These are phyloP conservation scores for Ooceraea biroi DNA, from an alignment of 1,140 invertebrate species.

Conservation along the genomic window DNA sequence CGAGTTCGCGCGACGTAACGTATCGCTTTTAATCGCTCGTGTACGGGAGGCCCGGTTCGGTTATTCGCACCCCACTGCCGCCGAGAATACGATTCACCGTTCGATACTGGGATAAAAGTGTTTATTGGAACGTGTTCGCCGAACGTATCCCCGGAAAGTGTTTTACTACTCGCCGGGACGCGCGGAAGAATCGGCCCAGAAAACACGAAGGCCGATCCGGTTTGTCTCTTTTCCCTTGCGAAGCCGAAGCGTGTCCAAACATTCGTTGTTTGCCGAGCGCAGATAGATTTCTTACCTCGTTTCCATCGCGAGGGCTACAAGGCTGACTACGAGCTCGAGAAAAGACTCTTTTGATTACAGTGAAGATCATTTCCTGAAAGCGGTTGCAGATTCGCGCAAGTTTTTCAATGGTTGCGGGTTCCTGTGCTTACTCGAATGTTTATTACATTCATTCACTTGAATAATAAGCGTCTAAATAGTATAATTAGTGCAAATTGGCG, in stretches of 20 bases:
- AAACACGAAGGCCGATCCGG: constrained; percentile 37
- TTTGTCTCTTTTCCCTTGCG: constrained; percentile 5
- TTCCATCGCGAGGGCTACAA: not conserved
- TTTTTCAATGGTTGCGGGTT: not conserved
- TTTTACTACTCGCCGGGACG: constrained; percentile 51
- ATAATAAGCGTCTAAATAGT: not conserved
- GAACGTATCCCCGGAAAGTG: constrained; percentile 48
- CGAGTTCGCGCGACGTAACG: constrained; percentile 63
- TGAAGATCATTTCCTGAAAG: not conserved
- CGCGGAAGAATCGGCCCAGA: constrained; percentile 54
- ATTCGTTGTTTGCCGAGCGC: constrained; percentile 37
- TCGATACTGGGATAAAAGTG: constrained; percentile 63
- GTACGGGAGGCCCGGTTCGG: constrained; percentile 24
- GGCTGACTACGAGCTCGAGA: not conserved
- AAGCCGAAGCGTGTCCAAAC: constrained; percentile 42
- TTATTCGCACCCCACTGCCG: constrained; percentile 51
- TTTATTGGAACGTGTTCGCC: constrained; percentile 63
- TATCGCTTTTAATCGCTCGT: constrained; percentile 66
- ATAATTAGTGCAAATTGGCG: not conserved
- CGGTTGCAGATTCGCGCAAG: not conserved
- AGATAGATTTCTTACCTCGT: constrained; percentile 53
- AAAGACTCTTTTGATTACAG: not conserved
- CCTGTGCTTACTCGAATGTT: not conserved
- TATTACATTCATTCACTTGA: not conserved
- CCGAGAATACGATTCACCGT: constrained; percentile 58